phyloP scores from a whole-genome alignment of 1,140 invertebrate species.

The Drosophila azteca region DNA sequence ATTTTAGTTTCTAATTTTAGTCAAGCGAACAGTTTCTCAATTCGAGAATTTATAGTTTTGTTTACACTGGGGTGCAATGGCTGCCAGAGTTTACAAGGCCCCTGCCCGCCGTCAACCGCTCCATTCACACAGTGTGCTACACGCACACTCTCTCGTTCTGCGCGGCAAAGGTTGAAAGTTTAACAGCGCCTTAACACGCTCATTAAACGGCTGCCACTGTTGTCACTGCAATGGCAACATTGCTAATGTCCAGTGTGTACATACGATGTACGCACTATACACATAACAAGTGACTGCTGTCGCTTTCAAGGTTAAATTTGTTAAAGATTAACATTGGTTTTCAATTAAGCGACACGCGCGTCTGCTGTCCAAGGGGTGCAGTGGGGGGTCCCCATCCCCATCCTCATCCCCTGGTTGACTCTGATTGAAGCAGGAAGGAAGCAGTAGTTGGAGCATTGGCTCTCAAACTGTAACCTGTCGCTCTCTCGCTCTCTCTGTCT shows the following conservation, averaged over 20 bases:
- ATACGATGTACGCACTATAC: no score
- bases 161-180: conserved; percentile 60
- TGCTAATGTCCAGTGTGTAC: conserved; percentile 15
- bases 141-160: no score
- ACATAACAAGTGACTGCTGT: conserved; percentile 5
- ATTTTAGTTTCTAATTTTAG: conserved; percentile 62
- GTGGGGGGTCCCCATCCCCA: no score
- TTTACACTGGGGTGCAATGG: conserved; percentile 58
- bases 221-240: conserved; percentile 6
- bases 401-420: background rate
- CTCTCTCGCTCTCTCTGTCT: background rate
- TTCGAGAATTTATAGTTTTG: conserved; percentile 78
- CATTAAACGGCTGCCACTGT: conserved; percentile 35
- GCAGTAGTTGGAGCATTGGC: conserved; percentile 6
- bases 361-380: background rate
- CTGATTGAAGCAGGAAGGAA: conserved; percentile 13
- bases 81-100: conserved; percentile 10
- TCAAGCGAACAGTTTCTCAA: conserved; percentile 40
- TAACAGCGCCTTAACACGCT: conserved; percentile 29
- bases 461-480: conserved; percentile 36
- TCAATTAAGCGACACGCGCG: conserved; percentile 70
- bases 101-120: no score
- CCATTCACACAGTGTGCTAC: no score
- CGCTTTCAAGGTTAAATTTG: conserved; percentile 70
- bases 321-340: conserved; percentile 79